Evolutionary conservation across 2,888 invertebrate genomes (phyloP), one percentile per base, ranked within the genome.

Genomic region (Alloplasta piceator): DNA sequence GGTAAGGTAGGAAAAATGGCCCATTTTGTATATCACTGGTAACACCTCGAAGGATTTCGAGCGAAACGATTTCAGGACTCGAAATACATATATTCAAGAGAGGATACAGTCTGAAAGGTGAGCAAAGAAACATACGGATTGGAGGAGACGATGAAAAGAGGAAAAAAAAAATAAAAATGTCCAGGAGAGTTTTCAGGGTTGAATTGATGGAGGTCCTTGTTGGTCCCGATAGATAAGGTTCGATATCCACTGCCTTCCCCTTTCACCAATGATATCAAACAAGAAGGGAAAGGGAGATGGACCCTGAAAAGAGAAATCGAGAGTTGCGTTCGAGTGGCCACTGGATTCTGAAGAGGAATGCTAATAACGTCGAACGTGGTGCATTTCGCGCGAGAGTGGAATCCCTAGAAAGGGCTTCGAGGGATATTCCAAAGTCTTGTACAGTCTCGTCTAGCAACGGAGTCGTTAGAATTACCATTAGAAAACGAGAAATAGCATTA

Each of bases 291-390:
- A 56, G 41, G 38, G 58, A 58, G 12, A 52, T 12, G 12, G 55
- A 46, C 36, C 16, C 9, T 7, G 36, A 6, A 26, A 26, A 26
- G 26, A 26, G 26, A 26, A 2, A 26, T 50, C 41, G 56, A 26
- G 60, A 36, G 46, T 36, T 46, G 1, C 43, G 16, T 58, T 52
- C 26, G 52, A 76, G 68, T 38, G 68, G 46, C 46, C 39, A 56
- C 48, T 43, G 63, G 43, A 41, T 48, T 41, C 48, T 41, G 55
- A 61, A 61, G 73, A 39, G 48, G 12, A 67, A 78, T 78, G 55
- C 67, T 73, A 73, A 68, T 63, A 73, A 41, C 14, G 61, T 72
- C n/a, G 43, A 76, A 60, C 58, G 60, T 61, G 50, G 41, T 12
- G 70, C 70, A 36, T 52, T 68, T 61, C 14, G 60, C 12, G 41